Evolutionary conservation across 1,140 invertebrate genomes (phyloP), one percentile per base, ranked within the genome.

Genomic region (Carposina sasakii): DNA sequence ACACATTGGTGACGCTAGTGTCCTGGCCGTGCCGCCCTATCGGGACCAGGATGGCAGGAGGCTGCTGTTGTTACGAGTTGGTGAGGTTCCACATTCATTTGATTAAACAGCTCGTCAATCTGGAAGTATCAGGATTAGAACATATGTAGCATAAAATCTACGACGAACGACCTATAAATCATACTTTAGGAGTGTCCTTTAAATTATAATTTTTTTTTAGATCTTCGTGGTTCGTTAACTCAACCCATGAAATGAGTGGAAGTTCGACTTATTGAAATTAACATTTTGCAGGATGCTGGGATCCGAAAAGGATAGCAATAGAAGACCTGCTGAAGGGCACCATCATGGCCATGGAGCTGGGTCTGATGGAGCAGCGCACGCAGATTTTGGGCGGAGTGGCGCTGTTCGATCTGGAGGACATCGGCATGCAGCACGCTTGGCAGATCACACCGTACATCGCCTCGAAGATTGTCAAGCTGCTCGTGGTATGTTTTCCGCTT

Each of bases 301-400:
- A 92, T 57, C 89, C 92, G 1, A 89, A 88, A 45, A 85, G 88
- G 20, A 88, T 90, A 23, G 63, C 88, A 0, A 70, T 92, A 0
- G 90, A 91, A 19, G 91, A 94, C 58, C 69, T 94, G 9, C 92
- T 94, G 57, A 91, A 91, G 64, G 90, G 89, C 0, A 91, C 91
- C 0, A 86, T 94, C 20, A 78, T 91, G 20, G 81, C 92, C 12
- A 69, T 94, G 8, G 92, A 95, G 63, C 67, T 93, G 1, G 92
- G 92, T 0, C 83, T 92, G 19, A 53, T 94, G 39, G 93, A 95
- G 63, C 91, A 89, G 1, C 86, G 87, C 9, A 88, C 89, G 0
- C 93, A 94, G 71, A 90, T 94, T n/a, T 71, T 93, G 2, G 93
- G 93, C 0, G 93, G 92, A 1, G 85, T 92, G 4, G 91, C 89